Conservation (phyloP, 2,113 vertebrate species). For the Mungos mungo region DNA sequence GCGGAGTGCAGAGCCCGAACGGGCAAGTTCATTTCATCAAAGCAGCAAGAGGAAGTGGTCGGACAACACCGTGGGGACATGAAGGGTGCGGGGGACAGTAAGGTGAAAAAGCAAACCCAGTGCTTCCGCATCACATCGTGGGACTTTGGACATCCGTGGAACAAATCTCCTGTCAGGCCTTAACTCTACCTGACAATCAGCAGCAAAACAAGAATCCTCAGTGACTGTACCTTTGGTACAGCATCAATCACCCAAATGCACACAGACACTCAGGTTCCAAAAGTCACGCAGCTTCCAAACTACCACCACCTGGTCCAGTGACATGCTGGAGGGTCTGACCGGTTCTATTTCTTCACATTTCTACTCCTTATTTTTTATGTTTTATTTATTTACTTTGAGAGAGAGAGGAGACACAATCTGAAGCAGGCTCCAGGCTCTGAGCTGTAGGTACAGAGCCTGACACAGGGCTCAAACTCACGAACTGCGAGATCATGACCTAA, state of each 20-base stretch:
- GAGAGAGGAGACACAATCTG: too few species aligned
- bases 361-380: neutral
- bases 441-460: too few species aligned
- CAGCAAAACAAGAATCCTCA: neutral
- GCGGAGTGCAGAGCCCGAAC: accelerated
- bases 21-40: neutral
- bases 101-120: neutral
- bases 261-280: neutral
- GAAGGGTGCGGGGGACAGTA: neutral
- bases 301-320: neutral
- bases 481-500: too few species aligned
- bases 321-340: neutral
- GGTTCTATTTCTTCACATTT: neutral
- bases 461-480: too few species aligned
- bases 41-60: too few species aligned
- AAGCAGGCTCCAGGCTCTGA: too few species aligned
- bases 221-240: neutral
- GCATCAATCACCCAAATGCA: too few species aligned
- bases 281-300: neutral
- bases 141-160: neutral
- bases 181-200: neutral
- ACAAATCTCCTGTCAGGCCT: neutral
- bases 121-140: accelerated
- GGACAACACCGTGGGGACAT: neutral
- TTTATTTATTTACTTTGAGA: too few species aligned